These are phyloP conservation scores for Poeciliopsis presidionis DNA, from an alignment of 2,797 vertebrate species.

Conservation along the genomic window DNA sequence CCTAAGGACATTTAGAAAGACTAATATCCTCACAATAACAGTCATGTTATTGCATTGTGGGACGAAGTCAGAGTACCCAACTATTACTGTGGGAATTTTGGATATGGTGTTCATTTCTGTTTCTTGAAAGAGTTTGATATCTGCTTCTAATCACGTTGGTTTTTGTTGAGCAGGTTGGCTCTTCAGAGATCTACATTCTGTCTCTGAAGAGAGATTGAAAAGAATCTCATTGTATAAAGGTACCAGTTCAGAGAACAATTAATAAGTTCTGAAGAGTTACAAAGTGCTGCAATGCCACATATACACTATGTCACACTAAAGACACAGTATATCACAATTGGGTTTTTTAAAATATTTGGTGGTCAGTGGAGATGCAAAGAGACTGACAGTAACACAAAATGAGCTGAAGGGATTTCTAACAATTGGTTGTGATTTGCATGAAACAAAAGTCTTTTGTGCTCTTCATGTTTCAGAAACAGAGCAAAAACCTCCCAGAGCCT, in stretches of 20 bases:
- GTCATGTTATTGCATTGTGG: neutral
- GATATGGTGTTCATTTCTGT: neutral
- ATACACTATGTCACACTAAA: neutral
- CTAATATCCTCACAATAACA: neutral
- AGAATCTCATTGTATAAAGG: neutral
- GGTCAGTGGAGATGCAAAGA: neutral
- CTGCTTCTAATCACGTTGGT: neutral
- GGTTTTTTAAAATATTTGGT: neutral
- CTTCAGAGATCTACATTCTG: neutral
- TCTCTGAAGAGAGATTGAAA: neutral
- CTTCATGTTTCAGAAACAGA: neutral
- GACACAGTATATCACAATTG: neutral
- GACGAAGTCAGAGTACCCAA: neutral
- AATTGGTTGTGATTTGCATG: neutral
- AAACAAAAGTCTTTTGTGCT: neutral
- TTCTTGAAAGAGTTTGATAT: neutral
- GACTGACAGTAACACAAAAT: neutral
- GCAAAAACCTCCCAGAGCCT: neutral
- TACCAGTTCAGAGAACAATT: neutral
- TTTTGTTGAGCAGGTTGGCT: neutral
- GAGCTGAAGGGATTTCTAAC: neutral
- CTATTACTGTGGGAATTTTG: neutral
- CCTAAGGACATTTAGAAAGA: neutral
- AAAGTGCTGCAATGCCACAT: neutral
- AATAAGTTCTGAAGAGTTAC: neutral